Conservation (phyloP, 2,888 invertebrate species). For the Macrophya annulata region DNA sequence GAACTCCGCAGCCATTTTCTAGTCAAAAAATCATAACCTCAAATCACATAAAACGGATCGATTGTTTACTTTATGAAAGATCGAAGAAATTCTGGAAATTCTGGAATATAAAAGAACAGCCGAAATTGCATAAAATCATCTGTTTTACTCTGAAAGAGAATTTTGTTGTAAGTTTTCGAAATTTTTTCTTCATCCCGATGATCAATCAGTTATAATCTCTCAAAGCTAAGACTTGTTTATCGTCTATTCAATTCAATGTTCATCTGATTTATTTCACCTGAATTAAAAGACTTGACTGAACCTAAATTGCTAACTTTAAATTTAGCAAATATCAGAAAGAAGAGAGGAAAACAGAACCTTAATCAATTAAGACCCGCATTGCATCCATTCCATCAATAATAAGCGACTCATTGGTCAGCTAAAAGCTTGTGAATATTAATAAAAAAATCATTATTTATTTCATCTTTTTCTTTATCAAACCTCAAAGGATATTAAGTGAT, state of each 20-base stretch:
- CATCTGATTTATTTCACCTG: background rate
- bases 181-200: background rate
- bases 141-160: background rate
- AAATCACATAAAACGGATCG: background rate
- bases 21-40: background rate
- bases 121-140: background rate
- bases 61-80: constrained; percentile 16
- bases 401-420: background rate
- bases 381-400: background rate
- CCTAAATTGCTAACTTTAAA: background rate
- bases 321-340: no score
- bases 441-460: background rate
- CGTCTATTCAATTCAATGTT: background rate
- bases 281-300: background rate
- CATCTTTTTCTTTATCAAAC: background rate
- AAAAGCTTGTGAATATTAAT: background rate
- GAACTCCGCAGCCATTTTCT: constrained; percentile 1
- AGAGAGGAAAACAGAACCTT: background rate
- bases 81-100: background rate
- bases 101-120: background rate
- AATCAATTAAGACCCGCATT: no score
- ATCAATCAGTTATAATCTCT: background rate
- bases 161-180: background rate
- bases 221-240: background rate
- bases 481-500: background rate